Base-by-base conservation (phyloP, 2,797 vertebrate species). In the Phataginus tricuspis region DNA sequence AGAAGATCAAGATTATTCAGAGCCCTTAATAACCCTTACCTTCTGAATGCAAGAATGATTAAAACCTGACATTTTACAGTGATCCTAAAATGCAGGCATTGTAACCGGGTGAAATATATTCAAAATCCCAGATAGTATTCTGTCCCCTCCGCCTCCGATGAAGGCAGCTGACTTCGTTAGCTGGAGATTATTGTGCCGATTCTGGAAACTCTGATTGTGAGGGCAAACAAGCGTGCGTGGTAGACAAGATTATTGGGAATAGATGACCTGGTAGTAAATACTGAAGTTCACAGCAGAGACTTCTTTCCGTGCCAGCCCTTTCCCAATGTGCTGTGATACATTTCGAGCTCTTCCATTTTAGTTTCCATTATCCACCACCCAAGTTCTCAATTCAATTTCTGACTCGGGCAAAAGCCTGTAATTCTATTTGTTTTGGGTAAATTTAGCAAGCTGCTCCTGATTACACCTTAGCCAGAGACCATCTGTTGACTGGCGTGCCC, bases 371-470 rank as follows among this genome's bases (percentile, higher is more conserved):
- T 96, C 95, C 84, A 96, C 96, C 97, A 98, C 97, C 94, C 86
- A 97, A 95, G 88, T 97, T 98, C 92, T 96, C 97, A 96, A 21
- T 98, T 96, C 80, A 96, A 96, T 98, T 97, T 98, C 85, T 92
- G 78, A 97, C 96, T 98, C 79, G 23, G 94, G 94, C 96, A 98
- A 96, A 98, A 98, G 97, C 92, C 97, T 98, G 88, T 98, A 98
- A 98, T 98, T 98, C 91, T 98, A 51, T 98, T 98, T 98, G 98
- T 98, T 98, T 98, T 97, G 95, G 96, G 97, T 98, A 98, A 98
- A 98, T 98, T 98, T 97, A 98, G 98, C 97, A 98, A 98, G 97
- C 98, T 98, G 98, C 97, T 98, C 59, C 98, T 98, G 97, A 98
- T 98, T 98, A 98, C 97, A 98, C 97, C 98, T 98, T 98, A 96